These are phyloP conservation scores for Calcarius lapponicus DNA, from an alignment of 2,797 vertebrate species.

Conservation along the genomic window DNA sequence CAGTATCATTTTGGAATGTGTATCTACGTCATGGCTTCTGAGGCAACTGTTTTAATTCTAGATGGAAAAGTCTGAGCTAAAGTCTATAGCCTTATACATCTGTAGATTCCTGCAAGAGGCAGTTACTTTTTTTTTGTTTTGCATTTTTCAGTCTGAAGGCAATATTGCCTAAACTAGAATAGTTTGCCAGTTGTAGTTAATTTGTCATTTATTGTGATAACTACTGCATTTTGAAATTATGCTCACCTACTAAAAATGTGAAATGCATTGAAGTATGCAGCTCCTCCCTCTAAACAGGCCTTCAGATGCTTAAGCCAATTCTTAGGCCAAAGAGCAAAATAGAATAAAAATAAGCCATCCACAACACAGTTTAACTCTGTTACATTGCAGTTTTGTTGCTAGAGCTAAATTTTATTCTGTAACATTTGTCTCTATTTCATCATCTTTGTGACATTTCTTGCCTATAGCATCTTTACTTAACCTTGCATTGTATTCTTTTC, in stretches of 20 bases:
- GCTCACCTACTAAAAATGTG: not conserved
- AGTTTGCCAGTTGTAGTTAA: not conserved
- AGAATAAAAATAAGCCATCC: not conserved
- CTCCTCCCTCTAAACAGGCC: not conserved
- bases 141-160: not conserved
- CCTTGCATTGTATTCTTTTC: not conserved
- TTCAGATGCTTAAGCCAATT: not conserved
- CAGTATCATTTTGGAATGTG: constrained; percentile 16
- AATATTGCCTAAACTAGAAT: not conserved
- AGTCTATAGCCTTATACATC: not conserved
- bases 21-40: not conserved
- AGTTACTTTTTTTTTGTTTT: not conserved
- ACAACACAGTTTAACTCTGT: not conserved
- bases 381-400: not conserved
- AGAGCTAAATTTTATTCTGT: not conserved
- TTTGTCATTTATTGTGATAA: not conserved
- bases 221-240: not conserved
- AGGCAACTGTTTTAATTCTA: not conserved
- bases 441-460: not conserved
- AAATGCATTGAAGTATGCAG: not conserved
- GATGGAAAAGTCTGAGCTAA: not conserved
- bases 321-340: not conserved
- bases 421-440: not conserved
- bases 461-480: not conserved
- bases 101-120: not conserved